Evolutionary conservation across 2,113 vertebrate genomes (phyloP), one percentile per base, ranked within the genome.

Genomic region (Perccottus glenii): DNA sequence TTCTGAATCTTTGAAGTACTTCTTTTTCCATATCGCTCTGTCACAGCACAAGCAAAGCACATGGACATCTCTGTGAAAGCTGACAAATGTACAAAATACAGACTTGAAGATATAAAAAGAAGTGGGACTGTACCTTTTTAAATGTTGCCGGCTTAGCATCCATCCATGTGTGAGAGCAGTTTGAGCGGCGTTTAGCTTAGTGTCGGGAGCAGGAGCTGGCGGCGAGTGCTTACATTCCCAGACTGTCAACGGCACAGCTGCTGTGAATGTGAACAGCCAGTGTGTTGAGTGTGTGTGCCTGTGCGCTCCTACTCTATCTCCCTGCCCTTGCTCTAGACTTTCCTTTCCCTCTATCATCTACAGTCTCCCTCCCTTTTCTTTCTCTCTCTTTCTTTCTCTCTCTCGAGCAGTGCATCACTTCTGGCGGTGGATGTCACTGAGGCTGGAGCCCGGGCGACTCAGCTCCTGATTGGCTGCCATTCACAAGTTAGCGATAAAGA

Each of bases 391-490:
- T 48, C 52, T 60, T 53, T 62, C 67, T 85, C 72, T 75, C 60
- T 80, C 78, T 78, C 75, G 61, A 67, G 75, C 81, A 63, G 82
- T 88, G 86, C 89, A 90, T 88, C 87, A 84, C 88, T 89, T 82
- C 82, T 88, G 74, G 81, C 85, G 79, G 73, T 89, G 88, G 90
- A 90, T 91, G 91, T 91, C 91, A 92, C 85, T 27, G 87, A 85
- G 87, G 83, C 87, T 90, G 90, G 88, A 82, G 88, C 89, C 42
- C 76, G 79, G 80, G 84, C 83, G 89, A 89, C 86, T 92, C 80
- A 68, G 81, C 83, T 77, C 80, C 87, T 93, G 91, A 93, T 93
- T 94, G 92, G 92, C 89, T 93, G 90, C 90, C 91, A 93, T 92
- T 93, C 89, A 92, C 85, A 90, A 91, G 87, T 93, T 89, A 64